A percentile compares a stretch with the other conserved stretches of the same genome.
Evolutionary conservation across 2,113 vertebrate genomes (phyloP).

Genomic region (Paratilapia polleni): DNA sequence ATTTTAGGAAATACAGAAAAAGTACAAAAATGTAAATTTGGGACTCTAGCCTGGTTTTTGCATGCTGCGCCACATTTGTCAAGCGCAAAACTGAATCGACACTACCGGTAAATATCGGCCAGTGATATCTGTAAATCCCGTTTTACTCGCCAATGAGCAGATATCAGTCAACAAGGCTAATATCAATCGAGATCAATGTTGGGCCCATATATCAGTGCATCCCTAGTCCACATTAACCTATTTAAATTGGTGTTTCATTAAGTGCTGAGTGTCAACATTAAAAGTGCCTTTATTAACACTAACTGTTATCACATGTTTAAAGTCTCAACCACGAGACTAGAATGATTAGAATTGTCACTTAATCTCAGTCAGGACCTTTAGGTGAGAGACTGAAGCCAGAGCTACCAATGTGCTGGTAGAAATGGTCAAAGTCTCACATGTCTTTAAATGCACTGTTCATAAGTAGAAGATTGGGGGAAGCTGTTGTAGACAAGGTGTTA

Average conservation of each 20-base stretch:
- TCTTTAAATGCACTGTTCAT: slow-evolving; percentile 7
- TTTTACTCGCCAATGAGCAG: neutral
- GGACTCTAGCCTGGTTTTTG: neutral
- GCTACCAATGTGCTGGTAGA: slow-evolving; percentile 12
- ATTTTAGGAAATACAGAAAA: too few relatives aligned
- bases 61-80: neutral
- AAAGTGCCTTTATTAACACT: slow-evolving; percentile 67
- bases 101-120: neutral
- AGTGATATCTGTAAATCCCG: neutral
- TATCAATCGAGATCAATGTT: neutral
- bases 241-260: slow-evolving; percentile 23
- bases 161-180: neutral
- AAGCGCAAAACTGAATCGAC: too few relatives aligned
- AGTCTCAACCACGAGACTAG: slow-evolving; percentile 58
- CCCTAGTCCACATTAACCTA: neutral
- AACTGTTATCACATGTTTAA: slow-evolving; percentile 58
- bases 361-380: slow-evolving; percentile 56
- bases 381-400: slow-evolving; percentile 19
- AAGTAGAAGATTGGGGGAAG: neutral
- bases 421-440: slow-evolving; percentile 15
- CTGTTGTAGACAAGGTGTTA: neutral
- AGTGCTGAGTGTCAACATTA: slow-evolving; percentile 68
- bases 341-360: slow-evolving; percentile 34
- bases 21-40: accelerated
- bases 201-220: neutral